These are phyloP conservation scores for Salvator merianae DNA, from an alignment of 2,113 vertebrate species.

Conservation along the genomic window DNA sequence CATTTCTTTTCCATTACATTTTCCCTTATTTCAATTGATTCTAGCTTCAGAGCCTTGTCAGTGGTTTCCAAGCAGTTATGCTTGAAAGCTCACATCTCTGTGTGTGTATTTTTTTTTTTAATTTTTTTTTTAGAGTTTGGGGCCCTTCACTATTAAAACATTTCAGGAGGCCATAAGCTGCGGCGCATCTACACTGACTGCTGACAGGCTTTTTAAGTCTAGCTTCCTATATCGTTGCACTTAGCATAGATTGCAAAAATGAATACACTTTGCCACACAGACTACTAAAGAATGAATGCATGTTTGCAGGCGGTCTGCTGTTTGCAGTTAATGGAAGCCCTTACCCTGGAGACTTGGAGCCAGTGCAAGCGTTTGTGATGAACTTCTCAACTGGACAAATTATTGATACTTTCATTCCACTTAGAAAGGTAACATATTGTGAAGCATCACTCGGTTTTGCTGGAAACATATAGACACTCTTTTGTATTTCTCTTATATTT, in stretches of 20 bases:
- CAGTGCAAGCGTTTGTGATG: slow-evolving; percentile 89
- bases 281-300: slow-evolving; percentile 34
- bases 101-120: not conserved
- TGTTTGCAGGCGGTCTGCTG: slow-evolving; percentile 84
- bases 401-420: slow-evolving; percentile 85
- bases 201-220: not conserved
- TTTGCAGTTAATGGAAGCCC: slow-evolving; percentile 91
- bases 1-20: not conserved
- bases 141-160: not conserved
- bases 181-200: not conserved
- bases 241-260: slow-evolving; percentile 4
- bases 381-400: slow-evolving; percentile 91
- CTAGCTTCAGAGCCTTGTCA: not conserved
- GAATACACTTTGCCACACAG: not conserved
- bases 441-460: slow-evolving; percentile 14
- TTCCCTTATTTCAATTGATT: not conserved
- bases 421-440: slow-evolving; percentile 81
- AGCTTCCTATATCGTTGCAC: not conserved
- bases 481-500: not conserved
- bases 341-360: slow-evolving; percentile 69
- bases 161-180: not conserved
- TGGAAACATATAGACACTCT: not conserved
- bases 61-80: not conserved
- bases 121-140: not conserved
- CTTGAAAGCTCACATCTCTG: not conserved